Evolutionary conservation across 35 echinoderm and acorn worm genomes (phyloP), one percentile per base, ranked within the genome.

Genomic region (Apostichopus japonicus): DNA sequence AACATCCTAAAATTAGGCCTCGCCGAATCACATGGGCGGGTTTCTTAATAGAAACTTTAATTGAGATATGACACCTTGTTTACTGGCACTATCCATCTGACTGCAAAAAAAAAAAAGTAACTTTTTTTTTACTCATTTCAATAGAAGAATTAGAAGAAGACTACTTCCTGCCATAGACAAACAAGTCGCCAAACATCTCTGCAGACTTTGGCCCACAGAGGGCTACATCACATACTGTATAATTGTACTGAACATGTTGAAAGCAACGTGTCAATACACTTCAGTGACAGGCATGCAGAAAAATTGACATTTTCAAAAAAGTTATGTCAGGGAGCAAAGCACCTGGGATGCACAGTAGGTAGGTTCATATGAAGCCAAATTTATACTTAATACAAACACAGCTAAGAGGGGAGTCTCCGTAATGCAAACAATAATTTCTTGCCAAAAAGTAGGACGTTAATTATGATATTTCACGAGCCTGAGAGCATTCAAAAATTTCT

Each of bases 21-120:
- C 33, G 33, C 33, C 71, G n/a, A 75, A 75, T 75, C 71, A 75
- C 16, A 75, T 75, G 71, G 71, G 22, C n/a, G 71, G 71, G 71
- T 75, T 23, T 8, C 22, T 75, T 75, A 8, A 75, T 75, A n/a
- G 17, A 75, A 75, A 75, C 71, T 75, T 75, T 75, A 75, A 75
- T 75, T 75, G 71, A 75, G 71, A 75, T 75, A 4, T 75, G 71
- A 75, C 71, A 75, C 71, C 71, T 75, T 19, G 17, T 75, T 75
- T 19, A 75, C n/a, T 75, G 2, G 33, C 33, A 23, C n/a, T 23
- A 19, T 75, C 71, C 17, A 75, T 75, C n/a, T 75, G 71, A 75
- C 17, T 75, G 71, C n/a, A 75, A 75, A 15, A n/a, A n/a, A n/a
- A n/a, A 44, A 0, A 44, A 44, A 44, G 33, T 44, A 44, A 44